These are phyloP conservation scores for Ageneiosus marmoratus DNA, from an alignment of 2,113 vertebrate species.

Conservation along the genomic window DNA sequence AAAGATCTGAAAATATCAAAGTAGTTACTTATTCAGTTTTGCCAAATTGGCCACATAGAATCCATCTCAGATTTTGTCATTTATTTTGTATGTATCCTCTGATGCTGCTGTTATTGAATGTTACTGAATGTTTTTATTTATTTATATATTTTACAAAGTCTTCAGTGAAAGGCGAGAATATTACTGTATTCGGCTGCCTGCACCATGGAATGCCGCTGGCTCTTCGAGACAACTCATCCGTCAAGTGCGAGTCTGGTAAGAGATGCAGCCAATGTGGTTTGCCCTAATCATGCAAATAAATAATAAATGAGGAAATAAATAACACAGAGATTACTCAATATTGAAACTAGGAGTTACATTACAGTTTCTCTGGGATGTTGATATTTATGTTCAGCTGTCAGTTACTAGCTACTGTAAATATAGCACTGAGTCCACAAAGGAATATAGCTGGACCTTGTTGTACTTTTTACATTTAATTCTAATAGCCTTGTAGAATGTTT, in stretches of 20 bases:
- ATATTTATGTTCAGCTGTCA: not conserved
- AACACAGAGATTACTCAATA: not conserved
- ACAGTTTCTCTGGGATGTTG: not conserved
- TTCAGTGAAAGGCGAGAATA: constrained; percentile 83
- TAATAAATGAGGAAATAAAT: constrained; percentile 5
- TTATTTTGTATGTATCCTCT: not conserved
- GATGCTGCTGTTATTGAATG: not conserved
- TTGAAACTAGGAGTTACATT: not conserved
- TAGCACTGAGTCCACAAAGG: too few species aligned
- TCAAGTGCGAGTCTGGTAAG: constrained; percentile 91
- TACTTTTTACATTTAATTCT: too few species aligned
- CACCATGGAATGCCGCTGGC: constrained; percentile 91
- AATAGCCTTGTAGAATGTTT: too few species aligned
- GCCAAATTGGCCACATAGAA: not conserved
- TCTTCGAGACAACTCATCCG: constrained; percentile 76
- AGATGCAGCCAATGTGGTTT: not conserved
- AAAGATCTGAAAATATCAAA: not conserved
- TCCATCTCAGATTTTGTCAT: not conserved
- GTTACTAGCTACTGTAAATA: not conserved
- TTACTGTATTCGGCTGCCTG: constrained; percentile 92
- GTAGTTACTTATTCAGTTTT: not conserved
- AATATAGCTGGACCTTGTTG: too few species aligned
- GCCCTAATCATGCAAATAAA: constrained; percentile 5
- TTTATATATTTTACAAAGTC: constrained; percentile 71
- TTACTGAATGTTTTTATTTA: constrained; percentile 37